Percentiles rank a stretch among this genome's conserved stretches.
phyloP scores from a whole-genome alignment of 1,140 invertebrate genomes.

The Trissolcus basalis region DNA sequence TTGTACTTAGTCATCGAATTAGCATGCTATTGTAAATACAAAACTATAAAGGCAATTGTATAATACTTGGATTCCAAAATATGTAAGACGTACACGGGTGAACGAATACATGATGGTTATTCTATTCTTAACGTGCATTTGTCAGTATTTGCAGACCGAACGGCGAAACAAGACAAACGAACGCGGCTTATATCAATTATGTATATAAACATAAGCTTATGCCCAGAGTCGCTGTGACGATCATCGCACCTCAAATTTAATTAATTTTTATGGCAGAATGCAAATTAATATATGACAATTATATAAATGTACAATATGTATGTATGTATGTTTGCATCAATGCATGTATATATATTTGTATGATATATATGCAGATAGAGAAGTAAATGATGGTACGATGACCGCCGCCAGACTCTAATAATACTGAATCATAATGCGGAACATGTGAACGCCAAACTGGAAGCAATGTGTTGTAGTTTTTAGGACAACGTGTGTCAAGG shows the following conservation, averaged over 20 bases:
- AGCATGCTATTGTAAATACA: conserved; percentile 33
- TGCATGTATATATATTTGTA: not conserved
- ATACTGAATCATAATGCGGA: conserved; percentile 38
- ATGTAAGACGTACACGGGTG: conserved; percentile 17
- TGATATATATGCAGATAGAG: not conserved
- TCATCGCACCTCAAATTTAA: not conserved
- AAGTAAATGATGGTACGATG: conserved; percentile 6
- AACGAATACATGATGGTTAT: conserved; percentile 28
- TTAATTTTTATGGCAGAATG: conserved; percentile 19
- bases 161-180: conserved; percentile 22
- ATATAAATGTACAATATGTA: too few relatives aligned
- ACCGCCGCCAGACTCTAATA: conserved; percentile 15
- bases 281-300: conserved; percentile 9
- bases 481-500: not conserved
- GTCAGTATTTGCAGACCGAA: conserved; percentile 28
- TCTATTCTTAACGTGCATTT: conserved; percentile 42
- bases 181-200: conserved; percentile 37
- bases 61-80: conserved; percentile 31
- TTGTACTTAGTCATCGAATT: conserved; percentile 41
- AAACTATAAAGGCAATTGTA: conserved; percentile 19
- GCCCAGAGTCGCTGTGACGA: conserved; percentile 2
- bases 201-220: conserved; percentile 34
- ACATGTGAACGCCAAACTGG: conserved; percentile 25
- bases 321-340: too few relatives aligned
- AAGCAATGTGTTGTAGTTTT: conserved; percentile 36